phyloP scores from a whole-genome alignment of 2,888 invertebrate species.

The Ptilodon capucinus region DNA sequence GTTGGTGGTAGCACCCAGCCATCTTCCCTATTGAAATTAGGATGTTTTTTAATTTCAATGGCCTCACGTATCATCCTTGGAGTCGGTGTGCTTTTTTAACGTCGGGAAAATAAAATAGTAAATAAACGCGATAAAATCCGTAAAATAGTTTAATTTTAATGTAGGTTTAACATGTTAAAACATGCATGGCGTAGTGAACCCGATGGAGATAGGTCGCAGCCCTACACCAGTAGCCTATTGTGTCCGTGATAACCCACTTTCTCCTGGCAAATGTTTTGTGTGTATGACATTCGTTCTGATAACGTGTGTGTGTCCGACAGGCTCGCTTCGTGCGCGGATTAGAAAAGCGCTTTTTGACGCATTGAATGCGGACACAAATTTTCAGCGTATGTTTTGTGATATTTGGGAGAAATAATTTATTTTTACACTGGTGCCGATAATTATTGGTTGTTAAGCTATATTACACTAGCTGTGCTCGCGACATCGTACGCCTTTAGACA shows the following conservation, averaged over 20 bases:
- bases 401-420: neutral
- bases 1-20: too few relatives aligned
- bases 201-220: conserved; percentile 3
- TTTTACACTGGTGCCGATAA: neutral
- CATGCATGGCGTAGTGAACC: too few relatives aligned
- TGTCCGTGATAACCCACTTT: conserved; percentile 66
- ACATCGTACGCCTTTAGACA: too few relatives aligned
- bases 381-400: conserved; percentile 3
- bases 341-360: conserved; percentile 2
- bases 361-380: neutral
- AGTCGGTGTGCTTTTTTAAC: too few relatives aligned
- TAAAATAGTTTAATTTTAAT: too few relatives aligned
- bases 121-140: too few relatives aligned
- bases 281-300: conserved; percentile 53
- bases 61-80: too few relatives aligned
- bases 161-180: neutral
- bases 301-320: conserved; percentile 26
- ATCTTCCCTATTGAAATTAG: too few relatives aligned
- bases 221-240: conserved; percentile 32
- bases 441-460: too few relatives aligned
- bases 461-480: too few relatives aligned
- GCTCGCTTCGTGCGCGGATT: conserved; percentile 13
- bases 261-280: conserved; percentile 57
- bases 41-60: too few relatives aligned
- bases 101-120: too few relatives aligned